These are phyloP conservation scores for Tachypleus tridentatus DNA, from an alignment of 1,140 invertebrate species.

Conservation along the genomic window DNA sequence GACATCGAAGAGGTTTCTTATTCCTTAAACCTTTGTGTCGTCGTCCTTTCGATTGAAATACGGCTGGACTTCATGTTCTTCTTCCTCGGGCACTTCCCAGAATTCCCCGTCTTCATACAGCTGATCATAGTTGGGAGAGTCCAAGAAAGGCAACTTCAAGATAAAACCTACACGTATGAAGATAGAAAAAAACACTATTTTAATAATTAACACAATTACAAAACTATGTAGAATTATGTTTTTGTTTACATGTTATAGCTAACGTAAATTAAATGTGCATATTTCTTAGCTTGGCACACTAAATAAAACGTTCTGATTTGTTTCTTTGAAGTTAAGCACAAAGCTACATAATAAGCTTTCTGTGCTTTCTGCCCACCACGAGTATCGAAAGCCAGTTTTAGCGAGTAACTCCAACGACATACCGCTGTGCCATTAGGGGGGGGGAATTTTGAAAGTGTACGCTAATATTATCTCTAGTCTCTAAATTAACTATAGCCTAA, in stretches of 20 bases:
- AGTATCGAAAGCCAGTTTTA: too few relatives aligned
- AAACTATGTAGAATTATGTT: neutral
- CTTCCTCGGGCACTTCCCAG: conserved; percentile 29
- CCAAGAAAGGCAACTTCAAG: conserved; percentile 22
- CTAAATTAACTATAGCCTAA: too few relatives aligned
- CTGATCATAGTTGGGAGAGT: conserved; percentile 23
- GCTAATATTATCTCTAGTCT: too few relatives aligned
- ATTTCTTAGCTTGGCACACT: neutral
- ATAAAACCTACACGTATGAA: conserved; percentile 25
- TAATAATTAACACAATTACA: neutral
- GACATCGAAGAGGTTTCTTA: neutral
- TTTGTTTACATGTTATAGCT: neutral
- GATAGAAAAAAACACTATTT: neutral
- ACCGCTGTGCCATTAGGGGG: too few relatives aligned
- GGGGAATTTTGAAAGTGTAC: too few relatives aligned
- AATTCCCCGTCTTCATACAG: conserved; percentile 29
- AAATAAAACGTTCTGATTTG: neutral
- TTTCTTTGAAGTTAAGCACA: neutral
- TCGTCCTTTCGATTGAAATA: neutral
- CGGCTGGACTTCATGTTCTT: conserved; percentile 3
- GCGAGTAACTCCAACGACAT: too few relatives aligned
- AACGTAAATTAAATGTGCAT: neutral
- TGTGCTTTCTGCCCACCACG: too few relatives aligned
- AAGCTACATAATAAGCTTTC: too few relatives aligned
- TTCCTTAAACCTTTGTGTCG: neutral